These are phyloP conservation scores for Craseonycteris thonglongyai DNA, from an alignment of 2,113 vertebrate species.

Conservation along the genomic window DNA sequence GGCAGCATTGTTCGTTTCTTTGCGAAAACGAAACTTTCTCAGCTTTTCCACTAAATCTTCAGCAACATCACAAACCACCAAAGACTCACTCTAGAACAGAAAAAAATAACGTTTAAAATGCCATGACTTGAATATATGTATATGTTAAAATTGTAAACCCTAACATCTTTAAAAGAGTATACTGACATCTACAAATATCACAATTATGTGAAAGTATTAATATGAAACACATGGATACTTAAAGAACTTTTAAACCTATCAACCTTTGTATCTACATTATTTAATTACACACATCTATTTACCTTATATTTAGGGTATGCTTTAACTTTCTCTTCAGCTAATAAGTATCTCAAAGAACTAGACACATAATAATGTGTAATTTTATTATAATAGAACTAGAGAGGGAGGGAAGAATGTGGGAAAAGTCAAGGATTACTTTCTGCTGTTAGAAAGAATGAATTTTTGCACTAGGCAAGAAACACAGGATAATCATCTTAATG, in stretches of 20 bases:
- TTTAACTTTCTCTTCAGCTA: not conserved
- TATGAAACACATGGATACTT: not conserved
- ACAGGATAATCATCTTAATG: not conserved
- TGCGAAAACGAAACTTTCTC: conserved; percentile 94
- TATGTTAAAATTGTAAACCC: not conserved
- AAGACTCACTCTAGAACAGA: conserved; percentile 88
- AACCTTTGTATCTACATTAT: not conserved
- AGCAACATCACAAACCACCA: conserved; percentile 97
- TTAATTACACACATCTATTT: not conserved
- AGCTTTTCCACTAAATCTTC: conserved; percentile 93
- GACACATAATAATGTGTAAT: not conserved
- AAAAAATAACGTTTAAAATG: conserved; percentile 33
- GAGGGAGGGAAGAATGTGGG: not conserved
- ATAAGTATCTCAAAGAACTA: not conserved
- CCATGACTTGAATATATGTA: not conserved
- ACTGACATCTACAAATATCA: not conserved
- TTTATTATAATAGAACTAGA: conserved; percentile 36
- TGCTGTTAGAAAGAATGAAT: not conserved
- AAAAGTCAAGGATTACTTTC: not conserved
- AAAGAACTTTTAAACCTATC: not conserved
- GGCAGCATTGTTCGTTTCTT: conserved; percentile 97
- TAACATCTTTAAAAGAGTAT: not conserved
- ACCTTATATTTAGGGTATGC: not conserved
- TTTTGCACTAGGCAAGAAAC: not conserved
- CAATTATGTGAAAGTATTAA: not conserved